phyloP scores from a whole-genome alignment of 37 sponge, comb jelly and placozoan genomes.

The Petrosia ficiformis region DNA sequence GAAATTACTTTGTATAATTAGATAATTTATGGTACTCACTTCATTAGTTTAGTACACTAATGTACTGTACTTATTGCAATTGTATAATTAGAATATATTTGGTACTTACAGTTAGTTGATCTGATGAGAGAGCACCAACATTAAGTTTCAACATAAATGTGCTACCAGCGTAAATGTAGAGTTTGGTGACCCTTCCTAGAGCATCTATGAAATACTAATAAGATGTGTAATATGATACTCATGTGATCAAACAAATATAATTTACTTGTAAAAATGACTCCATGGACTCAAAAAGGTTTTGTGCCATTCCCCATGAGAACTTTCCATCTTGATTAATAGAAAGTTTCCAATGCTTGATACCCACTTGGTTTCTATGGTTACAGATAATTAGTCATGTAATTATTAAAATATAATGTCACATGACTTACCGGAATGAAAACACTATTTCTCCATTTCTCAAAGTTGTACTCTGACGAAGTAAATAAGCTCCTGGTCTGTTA shows the following conservation, averaged over 20 bases:
- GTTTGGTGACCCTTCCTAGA: slow-evolving; percentile 43
- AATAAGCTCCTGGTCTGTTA: slow-evolving; percentile 53
- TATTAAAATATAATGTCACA: neutral
- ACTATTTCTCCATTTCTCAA: slow-evolving; percentile 20
- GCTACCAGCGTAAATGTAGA: slow-evolving; percentile 42
- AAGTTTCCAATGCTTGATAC: slow-evolving; percentile 79
- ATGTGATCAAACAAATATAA: slow-evolving; percentile 11
- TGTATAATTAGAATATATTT: too few relatives aligned
- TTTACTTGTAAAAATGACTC: slow-evolving; percentile 59
- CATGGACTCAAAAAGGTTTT: slow-evolving; percentile 3
- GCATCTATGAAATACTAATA: slow-evolving; percentile 42
- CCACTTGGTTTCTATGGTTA: slow-evolving; percentile 56
- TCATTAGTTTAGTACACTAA: too few relatives aligned
- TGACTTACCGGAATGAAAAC: slow-evolving; percentile 59
- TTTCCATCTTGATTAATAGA: slow-evolving; percentile 34
- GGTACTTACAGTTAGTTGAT: slow-evolving; percentile 11
- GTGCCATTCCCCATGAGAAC: slow-evolving; percentile 48
- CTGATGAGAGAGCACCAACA: neutral
- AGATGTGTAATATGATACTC: slow-evolving; percentile 7
- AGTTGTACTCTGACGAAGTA: slow-evolving; percentile 42
- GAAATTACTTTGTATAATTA: too few relatives aligned
- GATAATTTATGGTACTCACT: too few relatives aligned
- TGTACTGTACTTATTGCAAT: too few relatives aligned
- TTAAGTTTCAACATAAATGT: slow-evolving; percentile 25
- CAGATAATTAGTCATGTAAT: neutral